Evolutionary conservation across 2,113 vertebrate species (phyloP).

Genomic region (Deroptyus accipitrinus): DNA sequence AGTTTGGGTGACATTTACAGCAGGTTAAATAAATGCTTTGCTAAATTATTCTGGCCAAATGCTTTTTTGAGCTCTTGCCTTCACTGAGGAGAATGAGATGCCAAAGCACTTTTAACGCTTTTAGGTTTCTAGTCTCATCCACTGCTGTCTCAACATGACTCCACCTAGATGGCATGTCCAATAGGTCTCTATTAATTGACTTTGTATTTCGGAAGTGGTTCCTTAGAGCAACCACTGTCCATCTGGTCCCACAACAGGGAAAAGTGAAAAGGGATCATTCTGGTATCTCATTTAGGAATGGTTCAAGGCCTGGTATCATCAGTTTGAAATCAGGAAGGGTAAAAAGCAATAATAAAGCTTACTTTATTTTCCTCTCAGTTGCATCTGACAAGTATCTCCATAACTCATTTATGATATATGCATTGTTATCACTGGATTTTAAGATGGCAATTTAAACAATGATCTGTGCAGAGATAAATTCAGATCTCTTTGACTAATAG

Average conservation of each 20-base stretch:
- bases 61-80: background rate
- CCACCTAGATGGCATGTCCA: background rate
- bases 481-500: background rate
- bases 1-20: background rate
- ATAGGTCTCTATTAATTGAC: background rate
- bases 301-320: background rate
- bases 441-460: background rate
- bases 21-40: background rate
- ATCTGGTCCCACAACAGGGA: background rate
- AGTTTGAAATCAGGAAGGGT: background rate
- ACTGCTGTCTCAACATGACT: background rate
- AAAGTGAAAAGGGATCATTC: background rate
- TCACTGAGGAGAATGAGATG: background rate
- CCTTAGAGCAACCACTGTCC: background rate
- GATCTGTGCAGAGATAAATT: background rate
- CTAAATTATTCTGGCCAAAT: background rate
- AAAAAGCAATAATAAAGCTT: background rate
- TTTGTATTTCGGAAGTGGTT: background rate
- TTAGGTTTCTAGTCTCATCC: background rate
- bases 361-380: background rate
- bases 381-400: background rate
- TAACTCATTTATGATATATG: background rate
- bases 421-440: background rate
- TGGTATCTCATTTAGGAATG: background rate
- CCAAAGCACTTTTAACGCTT: background rate